Percentiles rank a stretch among this genome's conserved stretches.
These are phyloP conservation scores for Pseudocheirus occidentalis DNA, from an alignment of 2,797 vertebrate genomes.

Conservation along the genomic window DNA sequence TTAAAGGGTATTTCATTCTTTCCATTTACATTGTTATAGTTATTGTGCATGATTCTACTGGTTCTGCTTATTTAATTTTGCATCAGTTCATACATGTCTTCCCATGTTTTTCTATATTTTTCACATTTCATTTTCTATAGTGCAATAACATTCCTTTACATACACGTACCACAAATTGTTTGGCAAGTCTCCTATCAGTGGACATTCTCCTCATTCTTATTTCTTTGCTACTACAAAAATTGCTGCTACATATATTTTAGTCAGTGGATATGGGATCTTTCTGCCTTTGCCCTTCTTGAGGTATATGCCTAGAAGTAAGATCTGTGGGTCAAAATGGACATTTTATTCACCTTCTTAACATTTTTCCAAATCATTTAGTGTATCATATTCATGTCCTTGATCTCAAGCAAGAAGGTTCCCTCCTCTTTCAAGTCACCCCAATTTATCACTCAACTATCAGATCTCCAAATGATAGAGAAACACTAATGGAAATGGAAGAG, in stretches of 20 bases:
- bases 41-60: not conserved
- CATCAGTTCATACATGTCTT: not conserved
- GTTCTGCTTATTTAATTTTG: not conserved
- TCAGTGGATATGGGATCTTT: not conserved
- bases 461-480: not conserved
- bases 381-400: not conserved
- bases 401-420: not conserved
- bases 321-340: not conserved
- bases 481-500: not conserved
- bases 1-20: not conserved
- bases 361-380: not conserved
- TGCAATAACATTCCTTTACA: not conserved
- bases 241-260: not conserved
- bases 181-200: not conserved
- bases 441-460: not conserved
- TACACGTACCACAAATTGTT: not conserved
- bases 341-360: not conserved
- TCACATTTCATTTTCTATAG: not conserved
- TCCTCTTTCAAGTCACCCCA: not conserved
- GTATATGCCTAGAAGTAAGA: not conserved
- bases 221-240: not conserved
- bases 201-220: not conserved
- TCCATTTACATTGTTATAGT: not conserved
- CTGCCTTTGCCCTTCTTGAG: not conserved
- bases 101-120: not conserved